Base-by-base conservation (phyloP, 2,888 invertebrate species). In the Odontomyia ornata region DNA sequence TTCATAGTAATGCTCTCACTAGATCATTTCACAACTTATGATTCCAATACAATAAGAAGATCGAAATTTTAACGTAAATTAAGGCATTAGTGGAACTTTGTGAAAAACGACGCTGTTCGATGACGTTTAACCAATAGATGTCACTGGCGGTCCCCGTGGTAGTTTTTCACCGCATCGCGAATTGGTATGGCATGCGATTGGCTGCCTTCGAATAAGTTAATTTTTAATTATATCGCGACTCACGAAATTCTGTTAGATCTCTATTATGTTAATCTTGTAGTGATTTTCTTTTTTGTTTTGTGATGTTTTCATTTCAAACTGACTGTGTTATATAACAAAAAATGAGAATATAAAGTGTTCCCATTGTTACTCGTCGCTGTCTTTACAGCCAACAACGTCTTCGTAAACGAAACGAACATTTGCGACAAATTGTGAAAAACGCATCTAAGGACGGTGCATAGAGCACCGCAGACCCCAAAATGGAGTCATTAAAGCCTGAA, bases 111-210 rank as follows among this genome's bases (percentile, higher is more conserved):
- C 60, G 65, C 72, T 67, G 18, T 46, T 67, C 46, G 21, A 57
- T 78, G 78, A 78, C 78, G 76, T 78, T 65, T 76, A 21, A 30
- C 64, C 76, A 71, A 78, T 43, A 78, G 78, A 73, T 78, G 78
- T 62, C 78, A 52, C 36, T 78, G 36, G 25, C 3, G 30, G 21
- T 67, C 15, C 25, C 18, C 46, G 30, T 43, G 57, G 57, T 73
- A 36, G 36, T 27, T 28, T 60, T 72, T 73, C 60, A 57, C 57
- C 57, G 52, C 56, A 56, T 60, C 56, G 27, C 69, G 57, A 57
- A 60, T 30, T 73, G 3, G 69, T 25, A 21, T 36, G 30, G 23
- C 73, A 36, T 73, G 73, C 60, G 60, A 73, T 9, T 23, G 36
- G 7, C 67, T 21, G 64, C 30, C 30, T 23, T 3, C 21, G 57